These are phyloP conservation scores for Macaca nemestrina DNA, from an alignment of 2,113 vertebrate species.

Conservation along the genomic window DNA sequence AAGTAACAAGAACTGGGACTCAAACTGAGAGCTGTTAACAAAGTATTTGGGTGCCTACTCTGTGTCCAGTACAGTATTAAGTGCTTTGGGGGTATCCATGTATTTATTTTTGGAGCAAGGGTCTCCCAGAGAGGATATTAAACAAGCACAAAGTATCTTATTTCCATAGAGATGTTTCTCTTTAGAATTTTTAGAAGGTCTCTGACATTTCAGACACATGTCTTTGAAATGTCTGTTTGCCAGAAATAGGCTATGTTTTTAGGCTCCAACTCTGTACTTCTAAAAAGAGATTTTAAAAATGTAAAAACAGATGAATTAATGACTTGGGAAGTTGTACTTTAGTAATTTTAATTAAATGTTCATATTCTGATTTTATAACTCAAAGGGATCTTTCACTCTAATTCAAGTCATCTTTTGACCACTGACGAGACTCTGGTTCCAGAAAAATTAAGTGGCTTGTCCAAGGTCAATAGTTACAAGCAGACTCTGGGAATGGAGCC, in stretches of 20 bases:
- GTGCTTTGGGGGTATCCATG: neutral
- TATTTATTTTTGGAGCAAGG: conserved; percentile 45
- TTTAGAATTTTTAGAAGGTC: neutral
- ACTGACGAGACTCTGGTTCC: conserved; percentile 65
- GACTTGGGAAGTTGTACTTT: conserved; percentile 56
- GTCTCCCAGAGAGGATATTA: neutral
- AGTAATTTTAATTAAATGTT: conserved; percentile 65
- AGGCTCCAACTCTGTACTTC: conserved; percentile 41
- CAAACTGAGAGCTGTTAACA: neutral
- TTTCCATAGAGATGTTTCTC: conserved; percentile 10
- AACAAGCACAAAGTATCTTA: conserved; percentile 37
- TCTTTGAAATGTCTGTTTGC: conserved; percentile 50
- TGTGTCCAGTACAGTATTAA: neutral
- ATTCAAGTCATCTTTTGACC: conserved; percentile 66
- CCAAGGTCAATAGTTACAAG: conserved; percentile 71
- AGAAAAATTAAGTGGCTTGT: conserved; percentile 65
- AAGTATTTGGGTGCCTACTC: neutral
- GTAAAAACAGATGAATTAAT: conserved; percentile 49
- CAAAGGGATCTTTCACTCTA: conserved; percentile 60
- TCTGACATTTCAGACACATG: neutral
- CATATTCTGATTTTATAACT: conserved; percentile 69
- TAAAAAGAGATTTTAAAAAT: conserved; percentile 45
- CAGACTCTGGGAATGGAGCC: conserved; percentile 52
- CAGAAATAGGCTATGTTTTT: conserved; percentile 58
- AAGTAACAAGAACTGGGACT: neutral